Conservation (phyloP, 2,888 invertebrate genomes). For the Leptinotarsa juncta region DNA sequence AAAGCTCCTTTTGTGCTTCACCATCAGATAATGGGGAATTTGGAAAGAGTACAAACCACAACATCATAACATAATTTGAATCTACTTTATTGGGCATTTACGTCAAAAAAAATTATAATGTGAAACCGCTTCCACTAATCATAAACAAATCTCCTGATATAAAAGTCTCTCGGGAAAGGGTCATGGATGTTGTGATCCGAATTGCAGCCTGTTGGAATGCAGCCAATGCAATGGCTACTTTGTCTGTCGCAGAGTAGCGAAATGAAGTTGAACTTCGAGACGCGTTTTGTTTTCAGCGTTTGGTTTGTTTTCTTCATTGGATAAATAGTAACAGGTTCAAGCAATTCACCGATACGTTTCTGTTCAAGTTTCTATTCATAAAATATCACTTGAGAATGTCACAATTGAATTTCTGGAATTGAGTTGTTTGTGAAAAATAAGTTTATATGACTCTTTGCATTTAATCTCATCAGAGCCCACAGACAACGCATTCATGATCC, state of each 20-base stretch:
- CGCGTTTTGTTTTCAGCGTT: constrained; percentile 46
- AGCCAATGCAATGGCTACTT: constrained; percentile 55
- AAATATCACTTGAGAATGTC: too few species aligned
- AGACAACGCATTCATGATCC: too few species aligned
- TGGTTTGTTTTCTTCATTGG: constrained; percentile 24
- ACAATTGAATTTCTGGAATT: too few species aligned
- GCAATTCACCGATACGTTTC: not conserved
- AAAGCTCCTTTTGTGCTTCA: constrained; percentile 51
- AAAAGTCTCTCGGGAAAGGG: constrained; percentile 42
- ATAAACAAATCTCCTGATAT: constrained; percentile 38
- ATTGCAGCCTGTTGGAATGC: constrained; percentile 61
- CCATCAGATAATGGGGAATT: constrained; percentile 51
- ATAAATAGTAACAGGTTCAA: not conserved
- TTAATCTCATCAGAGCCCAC: too few species aligned
- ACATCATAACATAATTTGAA: constrained; percentile 56
- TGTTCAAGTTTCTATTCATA: too few species aligned
- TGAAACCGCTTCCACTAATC: constrained; percentile 18
- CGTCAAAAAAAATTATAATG: constrained; percentile 43
- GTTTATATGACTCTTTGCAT: too few species aligned
- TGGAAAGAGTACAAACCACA: constrained; percentile 51
- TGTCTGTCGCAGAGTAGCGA: constrained; percentile 52
- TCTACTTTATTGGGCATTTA: constrained; percentile 50
- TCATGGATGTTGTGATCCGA: constrained; percentile 50
- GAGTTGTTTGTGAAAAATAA: too few species aligned
- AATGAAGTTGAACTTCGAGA: constrained; percentile 55